Evolutionary conservation across 2,113 vertebrate genomes (phyloP), one percentile per base, ranked within the genome.

Genomic region (Erythrocercus mccallii): DNA sequence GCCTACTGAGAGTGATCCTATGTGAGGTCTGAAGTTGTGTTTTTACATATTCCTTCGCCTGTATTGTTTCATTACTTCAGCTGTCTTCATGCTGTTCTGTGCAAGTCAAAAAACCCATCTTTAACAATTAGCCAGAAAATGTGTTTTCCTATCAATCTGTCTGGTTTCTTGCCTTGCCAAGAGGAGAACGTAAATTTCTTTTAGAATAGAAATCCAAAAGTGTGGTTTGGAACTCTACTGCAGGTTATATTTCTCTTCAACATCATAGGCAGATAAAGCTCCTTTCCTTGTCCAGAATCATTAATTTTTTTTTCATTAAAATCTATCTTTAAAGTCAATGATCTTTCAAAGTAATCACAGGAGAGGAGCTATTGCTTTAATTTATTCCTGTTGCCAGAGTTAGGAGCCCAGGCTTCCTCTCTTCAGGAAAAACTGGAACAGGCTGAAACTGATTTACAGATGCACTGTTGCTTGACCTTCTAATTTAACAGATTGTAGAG

Each of bases 111-210:
- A 61, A 71, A 80, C 77, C 77, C 11, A 69, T 76, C 91, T 92
- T 92, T 72, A 96, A 94, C 71, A 94, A 83, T 81, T 62, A 95
- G 40, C 33, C 45, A 83, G 88, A 51, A 95, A 96, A 86, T 10
- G 31, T 86, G 40, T 79, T 96, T 96, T 96, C 69, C 74, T 96
- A 77, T 94, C 90, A 95, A 38, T 95, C 71, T 93, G 45, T 73
- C 81, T 86, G 58, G 35, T 91, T 95, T 91, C 58, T 79, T 89
- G 30, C 37, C 48, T 94, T 95, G 48, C 68, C 78, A 92, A 88
- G 81, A 95, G 60, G 45, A 81, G 68, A 96, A 97, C 76, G 56
- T 7, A 96, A 96, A 94, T 95, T 93, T 88, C n/a, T 84, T 82
- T 88, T 35, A 88, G 30, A 30, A 53, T 10, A 86, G 22, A 78